These are phyloP conservation scores for Drosophila aff. DNA, from an alignment of 1,140 invertebrate genomes.

Conservation along the genomic window DNA sequence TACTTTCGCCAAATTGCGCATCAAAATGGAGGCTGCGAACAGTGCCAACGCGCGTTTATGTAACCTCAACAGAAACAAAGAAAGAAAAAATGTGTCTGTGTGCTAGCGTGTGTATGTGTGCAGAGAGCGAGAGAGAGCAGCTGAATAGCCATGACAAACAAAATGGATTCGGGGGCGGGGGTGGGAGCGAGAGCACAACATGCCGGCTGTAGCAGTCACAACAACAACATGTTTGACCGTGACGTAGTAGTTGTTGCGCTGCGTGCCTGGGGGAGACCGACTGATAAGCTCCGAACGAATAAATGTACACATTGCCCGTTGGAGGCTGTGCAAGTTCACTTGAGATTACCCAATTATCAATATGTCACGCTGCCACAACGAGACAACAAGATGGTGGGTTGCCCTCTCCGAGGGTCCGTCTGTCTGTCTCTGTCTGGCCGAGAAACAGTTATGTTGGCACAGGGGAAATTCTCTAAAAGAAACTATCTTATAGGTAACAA, in stretches of 20 bases:
- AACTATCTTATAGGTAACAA: background rate
- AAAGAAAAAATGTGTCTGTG: conserved; percentile 22
- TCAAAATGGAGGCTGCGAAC: conserved; percentile 45
- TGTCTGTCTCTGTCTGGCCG: conserved; percentile 19
- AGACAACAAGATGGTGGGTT: conserved; percentile 42
- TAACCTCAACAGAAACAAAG: conserved; percentile 46
- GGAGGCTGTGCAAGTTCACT: conserved; percentile 42
- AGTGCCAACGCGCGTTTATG: conserved; percentile 72
- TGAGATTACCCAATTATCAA: conserved; percentile 60
- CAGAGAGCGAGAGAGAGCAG: conserved; percentile 33
- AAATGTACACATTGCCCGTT: conserved; percentile 32
- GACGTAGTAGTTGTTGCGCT: conserved; percentile 68
- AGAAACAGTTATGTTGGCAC: conserved; percentile 42
- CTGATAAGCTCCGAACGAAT: conserved; percentile 26
- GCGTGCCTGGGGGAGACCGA: conserved; percentile 26
- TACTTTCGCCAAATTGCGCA: conserved; percentile 48
- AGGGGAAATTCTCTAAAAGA: conserved; percentile 8
- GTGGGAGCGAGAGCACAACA: conserved; percentile 28
- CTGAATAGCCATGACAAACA: conserved; percentile 40
- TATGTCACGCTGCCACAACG: conserved; percentile 39
- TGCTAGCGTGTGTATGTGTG: conserved; percentile 51
- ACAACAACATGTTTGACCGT: conserved; percentile 60
- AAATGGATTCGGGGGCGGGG: conserved; percentile 34
- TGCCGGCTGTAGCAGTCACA: conserved; percentile 58
- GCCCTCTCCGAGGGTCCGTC: conserved; percentile 14